Evolutionary conservation across 2,113 vertebrate species (phyloP).

Genomic region (Perca schrenkii): DNA sequence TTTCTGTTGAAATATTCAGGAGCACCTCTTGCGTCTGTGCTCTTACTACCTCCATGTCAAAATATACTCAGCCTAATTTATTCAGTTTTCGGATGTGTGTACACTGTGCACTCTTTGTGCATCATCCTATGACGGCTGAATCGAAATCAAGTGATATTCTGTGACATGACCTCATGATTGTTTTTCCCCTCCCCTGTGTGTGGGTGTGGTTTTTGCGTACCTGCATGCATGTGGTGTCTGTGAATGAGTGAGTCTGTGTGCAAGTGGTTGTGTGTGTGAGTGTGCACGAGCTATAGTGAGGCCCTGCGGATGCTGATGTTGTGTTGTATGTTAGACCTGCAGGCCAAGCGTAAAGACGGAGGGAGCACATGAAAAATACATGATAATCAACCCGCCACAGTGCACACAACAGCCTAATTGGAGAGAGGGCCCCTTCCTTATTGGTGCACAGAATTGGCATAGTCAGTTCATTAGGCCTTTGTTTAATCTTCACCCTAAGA

Average conservation of each 20-base stretch:
- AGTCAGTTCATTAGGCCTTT: slow-evolving; percentile 56
- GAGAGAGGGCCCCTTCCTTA: slow-evolving; percentile 41
- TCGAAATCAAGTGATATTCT: slow-evolving; percentile 66
- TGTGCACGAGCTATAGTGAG: slow-evolving; percentile 20
- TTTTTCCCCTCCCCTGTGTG: neutral
- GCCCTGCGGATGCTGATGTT: slow-evolving; percentile 46
- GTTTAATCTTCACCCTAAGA: slow-evolving; percentile 67
- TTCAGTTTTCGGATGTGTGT: slow-evolving; percentile 34
- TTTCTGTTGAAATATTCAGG: slow-evolving; percentile 88
- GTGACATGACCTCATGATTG: slow-evolving; percentile 7
- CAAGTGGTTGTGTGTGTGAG: slow-evolving; percentile 20
- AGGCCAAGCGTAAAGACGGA: slow-evolving; percentile 71
- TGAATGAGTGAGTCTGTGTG: slow-evolving; percentile 30
- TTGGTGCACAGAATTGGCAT: slow-evolving; percentile 49
- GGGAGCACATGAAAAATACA: slow-evolving; percentile 81
- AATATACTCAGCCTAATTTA: slow-evolving; percentile 77
- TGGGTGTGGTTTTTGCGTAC: slow-evolving; percentile 12
- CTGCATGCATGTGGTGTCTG: slow-evolving; percentile 31
- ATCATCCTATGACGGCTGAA: slow-evolving; percentile 53
- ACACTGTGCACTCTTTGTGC: slow-evolving; percentile 10
- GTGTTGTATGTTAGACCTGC: slow-evolving; percentile 73
- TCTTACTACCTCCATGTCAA: slow-evolving; percentile 84
- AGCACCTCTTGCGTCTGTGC: slow-evolving; percentile 79
- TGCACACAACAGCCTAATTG: slow-evolving; percentile 74
- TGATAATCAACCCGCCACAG: slow-evolving; percentile 76